Conservation (phyloP, 2,888 invertebrate genomes). For the Caenorhabditis macrosperma region DNA sequence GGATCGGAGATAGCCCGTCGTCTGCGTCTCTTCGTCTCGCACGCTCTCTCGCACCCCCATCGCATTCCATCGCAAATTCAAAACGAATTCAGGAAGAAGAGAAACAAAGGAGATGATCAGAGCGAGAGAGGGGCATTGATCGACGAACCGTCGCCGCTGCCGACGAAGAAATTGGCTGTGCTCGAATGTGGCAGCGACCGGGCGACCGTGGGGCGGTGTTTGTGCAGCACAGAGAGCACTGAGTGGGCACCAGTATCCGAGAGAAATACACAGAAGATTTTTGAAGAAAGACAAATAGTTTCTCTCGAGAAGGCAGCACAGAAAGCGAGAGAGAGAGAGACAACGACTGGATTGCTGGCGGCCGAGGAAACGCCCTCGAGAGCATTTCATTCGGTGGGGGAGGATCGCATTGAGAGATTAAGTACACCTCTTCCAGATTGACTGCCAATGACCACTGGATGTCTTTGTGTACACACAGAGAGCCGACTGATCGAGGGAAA, state of each 20-base stretch:
- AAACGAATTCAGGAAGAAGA: constrained; percentile 13
- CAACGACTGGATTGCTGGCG: constrained; percentile 19
- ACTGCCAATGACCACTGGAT: neutral
- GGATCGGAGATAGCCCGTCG: constrained; percentile 50
- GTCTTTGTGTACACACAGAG: neutral
- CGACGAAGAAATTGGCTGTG: constrained; percentile 26
- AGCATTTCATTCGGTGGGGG: neutral
- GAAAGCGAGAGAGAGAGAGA: constrained; percentile 33
- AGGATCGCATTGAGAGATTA: neutral
- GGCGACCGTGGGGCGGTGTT: constrained; percentile 29
- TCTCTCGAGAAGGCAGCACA: constrained; percentile 20
- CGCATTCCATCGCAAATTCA: constrained; percentile 7
- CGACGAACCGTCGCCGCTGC: constrained; percentile 1
- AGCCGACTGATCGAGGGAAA: neutral
- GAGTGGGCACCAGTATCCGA: constrained; percentile 10
- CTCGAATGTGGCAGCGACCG: constrained; percentile 13
- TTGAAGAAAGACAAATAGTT: constrained; percentile 37
- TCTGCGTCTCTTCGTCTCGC: constrained; percentile 29
- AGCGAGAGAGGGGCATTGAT: constrained; percentile 10
- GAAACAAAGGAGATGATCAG: neutral
- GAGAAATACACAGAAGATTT: constrained; percentile 19
- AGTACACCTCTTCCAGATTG: constrained; percentile 1
- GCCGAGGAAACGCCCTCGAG: neutral
- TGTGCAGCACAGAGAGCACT: constrained; percentile 25
- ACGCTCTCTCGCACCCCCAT: constrained; percentile 22